Conservation (phyloP, 2,888 invertebrate species). For the Pemphredon lugubris region DNA sequence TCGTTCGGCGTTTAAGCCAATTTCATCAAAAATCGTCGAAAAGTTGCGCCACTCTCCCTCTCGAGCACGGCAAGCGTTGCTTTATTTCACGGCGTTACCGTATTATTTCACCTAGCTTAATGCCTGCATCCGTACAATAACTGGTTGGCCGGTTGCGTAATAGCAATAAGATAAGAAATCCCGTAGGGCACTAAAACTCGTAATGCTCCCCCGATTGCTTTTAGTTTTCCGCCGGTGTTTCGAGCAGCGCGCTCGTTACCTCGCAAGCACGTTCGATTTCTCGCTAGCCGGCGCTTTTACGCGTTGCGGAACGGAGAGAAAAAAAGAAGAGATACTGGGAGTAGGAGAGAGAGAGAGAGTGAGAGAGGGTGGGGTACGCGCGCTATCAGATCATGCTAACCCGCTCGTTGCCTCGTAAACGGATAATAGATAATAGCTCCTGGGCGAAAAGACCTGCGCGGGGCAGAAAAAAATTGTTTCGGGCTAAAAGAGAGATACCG, state of each 20-base stretch:
- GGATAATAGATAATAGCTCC: conserved; percentile 60
- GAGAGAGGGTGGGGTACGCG: conserved; percentile 36
- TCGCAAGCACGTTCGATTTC: conserved; percentile 62
- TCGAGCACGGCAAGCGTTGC: conserved; percentile 29
- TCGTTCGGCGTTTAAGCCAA: conserved; percentile 6
- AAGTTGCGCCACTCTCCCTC: conserved; percentile 47
- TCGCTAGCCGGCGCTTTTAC: conserved; percentile 38
- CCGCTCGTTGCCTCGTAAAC: conserved; percentile 52
- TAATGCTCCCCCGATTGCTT: conserved; percentile 61
- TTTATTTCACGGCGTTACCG: conserved; percentile 46
- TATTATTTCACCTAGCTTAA: conserved; percentile 61
- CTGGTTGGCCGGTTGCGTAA: conserved; percentile 60
- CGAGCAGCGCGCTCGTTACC: conserved; percentile 51
- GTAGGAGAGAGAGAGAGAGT: conserved; percentile 18
- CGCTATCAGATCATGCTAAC: conserved; percentile 60
- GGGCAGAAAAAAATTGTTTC: conserved; percentile 5
- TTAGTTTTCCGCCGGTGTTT: conserved; percentile 59
- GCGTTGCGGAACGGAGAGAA: conserved; percentile 9
- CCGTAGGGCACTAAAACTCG: conserved; percentile 67
- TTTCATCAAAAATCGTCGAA: conserved; percentile 51
- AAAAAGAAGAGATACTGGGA: background rate
- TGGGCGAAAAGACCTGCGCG: conserved; percentile 35
- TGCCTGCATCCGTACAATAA: conserved; percentile 64
- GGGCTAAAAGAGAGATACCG: conserved; percentile 3
- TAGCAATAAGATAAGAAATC: conserved; percentile 65